Conservation (phyloP, 2,113 vertebrate genomes). For the Thunnus maccoyii region DNA sequence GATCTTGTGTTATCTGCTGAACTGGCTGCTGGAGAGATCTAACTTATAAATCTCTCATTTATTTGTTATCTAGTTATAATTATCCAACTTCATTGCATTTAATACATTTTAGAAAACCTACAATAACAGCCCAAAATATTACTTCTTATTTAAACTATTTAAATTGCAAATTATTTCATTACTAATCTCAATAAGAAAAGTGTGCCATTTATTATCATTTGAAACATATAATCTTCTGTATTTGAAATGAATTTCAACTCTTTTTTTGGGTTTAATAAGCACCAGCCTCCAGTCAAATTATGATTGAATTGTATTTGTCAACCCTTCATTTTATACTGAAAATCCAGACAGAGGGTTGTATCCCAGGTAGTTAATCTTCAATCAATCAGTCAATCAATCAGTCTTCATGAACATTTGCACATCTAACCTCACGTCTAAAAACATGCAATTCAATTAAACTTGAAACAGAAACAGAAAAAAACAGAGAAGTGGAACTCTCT, state of each 20-base stretch:
- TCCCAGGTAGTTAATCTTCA: neutral
- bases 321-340: no score
- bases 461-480: neutral
- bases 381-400: no score
- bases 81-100: neutral
- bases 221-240: neutral
- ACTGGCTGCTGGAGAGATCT: no score
- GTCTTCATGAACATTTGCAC: neutral
- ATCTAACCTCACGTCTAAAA: neutral
- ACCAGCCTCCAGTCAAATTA: neutral
- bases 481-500: neutral
- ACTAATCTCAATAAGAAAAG: constrained; percentile 2
- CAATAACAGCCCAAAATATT: neutral
- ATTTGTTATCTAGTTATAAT: neutral
- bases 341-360: neutral
- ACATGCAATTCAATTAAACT: no score
- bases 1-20: neutral
- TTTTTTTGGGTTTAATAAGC: no score
- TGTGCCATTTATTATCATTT: neutral
- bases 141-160: neutral
- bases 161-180: neutral
- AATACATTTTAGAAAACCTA: neutral
- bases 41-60: neutral
- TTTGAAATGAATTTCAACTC: neutral
- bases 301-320: neutral